Evolutionary conservation across 2,888 invertebrate genomes (phyloP).

Genomic region (Diadegma fenestrale): DNA sequence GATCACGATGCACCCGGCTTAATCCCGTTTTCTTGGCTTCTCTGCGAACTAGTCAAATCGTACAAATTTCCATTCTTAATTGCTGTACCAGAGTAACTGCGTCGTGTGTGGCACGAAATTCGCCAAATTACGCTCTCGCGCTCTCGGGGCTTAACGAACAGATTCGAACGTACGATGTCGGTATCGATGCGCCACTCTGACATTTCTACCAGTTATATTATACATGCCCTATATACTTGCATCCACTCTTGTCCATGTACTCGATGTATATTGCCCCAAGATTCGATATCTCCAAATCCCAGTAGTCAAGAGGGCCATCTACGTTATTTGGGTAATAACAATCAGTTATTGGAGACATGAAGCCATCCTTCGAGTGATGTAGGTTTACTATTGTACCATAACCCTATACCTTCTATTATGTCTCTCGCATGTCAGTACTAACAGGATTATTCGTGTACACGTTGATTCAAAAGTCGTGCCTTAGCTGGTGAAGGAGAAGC

Average conservation of each 20-base stretch:
- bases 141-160: slow-evolving; percentile 44
- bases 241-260: neutral
- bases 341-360: slow-evolving; percentile 57
- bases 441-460: slow-evolving; percentile 38
- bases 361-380: slow-evolving; percentile 31
- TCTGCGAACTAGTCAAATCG: slow-evolving; percentile 3
- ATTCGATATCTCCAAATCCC: slow-evolving; percentile 49
- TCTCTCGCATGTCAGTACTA: slow-evolving; percentile 3
- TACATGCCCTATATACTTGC: slow-evolving; percentile 3
- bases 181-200: slow-evolving; percentile 29
- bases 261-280: slow-evolving; percentile 11
- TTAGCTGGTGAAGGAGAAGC: neutral
- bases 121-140: slow-evolving; percentile 31
- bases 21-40: slow-evolving; percentile 12
- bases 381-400: slow-evolving; percentile 36
- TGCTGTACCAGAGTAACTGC: slow-evolving; percentile 25
- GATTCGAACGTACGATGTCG: slow-evolving; percentile 37
- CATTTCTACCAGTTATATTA: slow-evolving; percentile 7
- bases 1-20: slow-evolving; percentile 7
- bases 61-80: slow-evolving; percentile 58
- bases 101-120: slow-evolving; percentile 34
- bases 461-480: neutral
- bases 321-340: slow-evolving; percentile 42
- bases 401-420: slow-evolving; percentile 23
- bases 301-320: slow-evolving; percentile 28